Evolutionary conservation across 1,140 invertebrate species (phyloP).

Genomic region (Papilio glaucus): DNA sequence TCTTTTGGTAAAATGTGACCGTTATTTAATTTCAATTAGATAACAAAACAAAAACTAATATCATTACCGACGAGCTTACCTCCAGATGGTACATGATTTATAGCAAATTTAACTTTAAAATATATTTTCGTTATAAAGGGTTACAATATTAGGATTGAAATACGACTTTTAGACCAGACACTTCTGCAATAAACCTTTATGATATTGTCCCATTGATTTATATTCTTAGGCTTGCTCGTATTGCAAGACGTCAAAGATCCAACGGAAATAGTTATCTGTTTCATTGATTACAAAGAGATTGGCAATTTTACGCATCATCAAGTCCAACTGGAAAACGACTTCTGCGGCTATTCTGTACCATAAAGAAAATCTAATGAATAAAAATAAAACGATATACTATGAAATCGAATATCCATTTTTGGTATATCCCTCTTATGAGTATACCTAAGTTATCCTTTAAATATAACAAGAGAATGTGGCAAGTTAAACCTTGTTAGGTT

Average conservation of each 20-base stretch:
- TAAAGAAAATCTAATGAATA: neutral
- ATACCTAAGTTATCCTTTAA: no score
- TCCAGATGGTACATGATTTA: conserved; percentile 4
- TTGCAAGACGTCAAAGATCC: neutral
- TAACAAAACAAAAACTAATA: conserved; percentile 16
- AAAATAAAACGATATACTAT: neutral
- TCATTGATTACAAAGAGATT: conserved; percentile 3
- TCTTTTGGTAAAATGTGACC: neutral
- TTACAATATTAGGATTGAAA: no score
- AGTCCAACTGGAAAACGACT: neutral
- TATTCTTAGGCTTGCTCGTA: neutral
- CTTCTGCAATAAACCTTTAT: neutral
- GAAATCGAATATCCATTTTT: neutral
- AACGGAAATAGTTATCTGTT: conserved; percentile 12
- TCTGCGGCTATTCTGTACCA: neutral
- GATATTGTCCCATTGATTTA: neutral
- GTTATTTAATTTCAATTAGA: conserved; percentile 3
- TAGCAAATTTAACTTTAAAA: conserved; percentile 2
- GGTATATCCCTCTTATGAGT: no score
- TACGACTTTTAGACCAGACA: neutral
- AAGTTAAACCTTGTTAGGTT: no score
- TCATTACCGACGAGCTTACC: neutral
- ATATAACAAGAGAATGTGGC: no score
- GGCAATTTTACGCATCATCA: conserved; percentile 11
- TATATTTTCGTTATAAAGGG: neutral